These are phyloP conservation scores for Pollenia labialis DNA, from an alignment of 2,888 invertebrate genomes.

Conservation along the genomic window DNA sequence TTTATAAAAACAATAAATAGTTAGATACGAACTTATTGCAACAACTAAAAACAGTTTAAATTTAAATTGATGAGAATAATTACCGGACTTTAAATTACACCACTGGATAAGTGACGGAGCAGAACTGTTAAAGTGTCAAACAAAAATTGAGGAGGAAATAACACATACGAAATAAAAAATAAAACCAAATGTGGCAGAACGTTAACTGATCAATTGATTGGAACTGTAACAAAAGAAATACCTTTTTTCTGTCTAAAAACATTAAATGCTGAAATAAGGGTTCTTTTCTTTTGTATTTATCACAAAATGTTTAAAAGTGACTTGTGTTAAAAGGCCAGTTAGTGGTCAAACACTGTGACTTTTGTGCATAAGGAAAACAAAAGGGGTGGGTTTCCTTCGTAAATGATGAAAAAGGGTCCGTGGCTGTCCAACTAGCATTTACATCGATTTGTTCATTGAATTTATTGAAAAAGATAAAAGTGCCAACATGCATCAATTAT, in stretches of 20 bases:
- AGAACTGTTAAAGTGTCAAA: conserved; percentile 68
- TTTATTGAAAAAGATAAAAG: conserved; percentile 46
- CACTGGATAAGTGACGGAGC: conserved; percentile 63
- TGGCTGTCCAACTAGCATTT: neutral
- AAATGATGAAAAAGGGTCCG: conserved; percentile 57
- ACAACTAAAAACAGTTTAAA: conserved; percentile 37
- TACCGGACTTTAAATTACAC: neutral
- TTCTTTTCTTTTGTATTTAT: conserved; percentile 26
- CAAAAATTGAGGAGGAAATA: conserved; percentile 50
- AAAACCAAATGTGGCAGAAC: conserved; percentile 22
- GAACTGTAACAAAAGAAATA: conserved; percentile 58
- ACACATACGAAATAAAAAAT: conserved; percentile 21
- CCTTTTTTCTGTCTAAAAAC: neutral
- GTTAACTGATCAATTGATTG: conserved; percentile 68
- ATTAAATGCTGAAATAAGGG: conserved; percentile 29
- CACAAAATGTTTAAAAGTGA: conserved; percentile 7
- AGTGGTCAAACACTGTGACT: conserved; percentile 47
- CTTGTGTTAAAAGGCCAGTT: conserved; percentile 51
- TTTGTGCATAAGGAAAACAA: neutral
- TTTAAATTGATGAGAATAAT: conserved; percentile 53
- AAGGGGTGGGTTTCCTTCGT: conserved; percentile 60
- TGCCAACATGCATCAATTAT: conserved; percentile 63
- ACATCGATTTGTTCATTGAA: conserved; percentile 39
- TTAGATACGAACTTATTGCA: neutral
- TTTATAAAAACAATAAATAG: conserved; percentile 28